Conservation (phyloP, 2,113 vertebrate genomes). For the Meleagris gallopavo region DNA sequence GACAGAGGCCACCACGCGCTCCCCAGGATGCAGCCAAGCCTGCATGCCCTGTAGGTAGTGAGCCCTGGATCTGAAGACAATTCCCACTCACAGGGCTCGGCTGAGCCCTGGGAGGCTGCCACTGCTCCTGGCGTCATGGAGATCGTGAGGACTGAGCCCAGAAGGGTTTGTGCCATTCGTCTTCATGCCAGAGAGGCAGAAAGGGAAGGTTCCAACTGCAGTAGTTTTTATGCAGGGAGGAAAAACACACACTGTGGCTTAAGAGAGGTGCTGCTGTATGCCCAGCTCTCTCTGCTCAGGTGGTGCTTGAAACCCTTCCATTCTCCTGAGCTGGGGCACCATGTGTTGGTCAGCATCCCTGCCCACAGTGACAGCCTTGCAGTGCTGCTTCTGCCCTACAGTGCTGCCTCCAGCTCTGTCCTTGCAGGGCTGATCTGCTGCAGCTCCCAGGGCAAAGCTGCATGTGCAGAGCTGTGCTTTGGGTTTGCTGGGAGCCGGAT, state of each 20-base stretch:
- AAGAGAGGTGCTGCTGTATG: accelerated
- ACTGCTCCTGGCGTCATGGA: background rate
- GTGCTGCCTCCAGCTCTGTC: background rate
- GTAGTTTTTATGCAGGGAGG: background rate
- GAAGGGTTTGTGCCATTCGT: background rate
- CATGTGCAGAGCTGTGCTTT: background rate
- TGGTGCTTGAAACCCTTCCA: background rate
- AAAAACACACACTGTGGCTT: background rate
- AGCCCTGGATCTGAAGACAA: background rate
- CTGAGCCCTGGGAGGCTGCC: background rate
- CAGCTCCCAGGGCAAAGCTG: background rate
- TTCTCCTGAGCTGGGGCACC: background rate
- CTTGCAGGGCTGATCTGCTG: background rate
- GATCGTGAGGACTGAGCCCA: background rate
- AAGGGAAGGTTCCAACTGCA: background rate
- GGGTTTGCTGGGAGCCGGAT: background rate
- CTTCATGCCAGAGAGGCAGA: background rate
- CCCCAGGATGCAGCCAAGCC: accelerated
- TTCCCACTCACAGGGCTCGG: accelerated
- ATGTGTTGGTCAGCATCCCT: background rate
- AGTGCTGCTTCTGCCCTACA: background rate
- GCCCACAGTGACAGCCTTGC: accelerated
- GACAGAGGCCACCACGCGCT: background rate
- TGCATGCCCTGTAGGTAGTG: accelerated
- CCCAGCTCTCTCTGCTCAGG: accelerated